Evolutionary conservation across 2,113 vertebrate genomes (phyloP).

Genomic region (Ctenodactylus gundi): DNA sequence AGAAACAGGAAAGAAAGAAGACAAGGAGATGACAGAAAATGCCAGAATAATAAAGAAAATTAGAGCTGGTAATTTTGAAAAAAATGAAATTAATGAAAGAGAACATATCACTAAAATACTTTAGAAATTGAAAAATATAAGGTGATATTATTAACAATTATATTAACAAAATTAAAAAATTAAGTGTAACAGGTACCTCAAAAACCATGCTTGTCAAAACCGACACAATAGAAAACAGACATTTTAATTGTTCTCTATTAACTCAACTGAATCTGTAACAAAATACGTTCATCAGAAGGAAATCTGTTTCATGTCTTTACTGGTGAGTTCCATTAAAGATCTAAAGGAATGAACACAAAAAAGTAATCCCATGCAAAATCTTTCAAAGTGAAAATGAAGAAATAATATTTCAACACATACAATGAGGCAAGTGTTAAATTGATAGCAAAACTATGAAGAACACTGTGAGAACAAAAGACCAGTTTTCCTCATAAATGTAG

Average conservation of each 20-base stretch:
- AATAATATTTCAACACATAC: background rate
- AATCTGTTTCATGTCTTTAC: background rate
- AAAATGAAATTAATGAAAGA: background rate
- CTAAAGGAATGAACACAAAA: conserved; percentile 24
- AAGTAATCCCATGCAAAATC: background rate
- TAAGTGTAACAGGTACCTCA: background rate
- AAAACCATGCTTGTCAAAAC: conserved; percentile 12
- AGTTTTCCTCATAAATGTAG: background rate
- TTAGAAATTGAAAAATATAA: background rate
- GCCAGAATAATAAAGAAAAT: background rate
- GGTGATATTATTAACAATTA: background rate
- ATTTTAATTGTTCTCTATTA: background rate
- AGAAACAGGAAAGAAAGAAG: no score
- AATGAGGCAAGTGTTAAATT: background rate
- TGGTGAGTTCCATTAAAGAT: background rate
- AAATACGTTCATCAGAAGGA: background rate
- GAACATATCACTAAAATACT: background rate
- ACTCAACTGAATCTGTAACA: background rate
- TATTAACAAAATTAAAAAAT: background rate
- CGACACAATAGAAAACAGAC: background rate
- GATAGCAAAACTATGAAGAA: background rate
- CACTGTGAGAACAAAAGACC: background rate
- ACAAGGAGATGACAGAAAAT: background rate
- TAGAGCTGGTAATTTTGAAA: background rate
- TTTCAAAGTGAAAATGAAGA: conserved; percentile 19